These are phyloP conservation scores for Cylas formicarius DNA, from an alignment of 1,140 invertebrate genomes.

Conservation along the genomic window DNA sequence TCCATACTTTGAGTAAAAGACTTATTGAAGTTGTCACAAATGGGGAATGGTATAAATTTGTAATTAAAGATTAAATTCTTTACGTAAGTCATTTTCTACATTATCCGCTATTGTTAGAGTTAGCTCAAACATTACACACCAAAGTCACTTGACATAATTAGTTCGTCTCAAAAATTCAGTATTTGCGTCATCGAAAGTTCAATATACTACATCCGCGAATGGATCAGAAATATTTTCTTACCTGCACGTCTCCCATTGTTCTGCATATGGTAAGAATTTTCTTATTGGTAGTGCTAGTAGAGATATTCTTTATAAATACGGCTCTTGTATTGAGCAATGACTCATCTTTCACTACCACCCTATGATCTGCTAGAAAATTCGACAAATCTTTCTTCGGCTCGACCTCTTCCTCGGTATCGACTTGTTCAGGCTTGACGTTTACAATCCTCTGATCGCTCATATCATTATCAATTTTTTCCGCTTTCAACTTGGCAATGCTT, in stretches of 20 bases:
- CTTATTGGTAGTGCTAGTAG: constrained; percentile 46
- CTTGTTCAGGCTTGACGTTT: not conserved
- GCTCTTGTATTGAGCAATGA: constrained; percentile 41
- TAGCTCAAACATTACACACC: too few species aligned
- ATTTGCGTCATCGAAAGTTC: too few species aligned
- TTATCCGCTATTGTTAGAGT: too few species aligned
- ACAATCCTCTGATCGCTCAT: not conserved
- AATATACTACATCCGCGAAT: too few species aligned
- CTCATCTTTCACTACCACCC: constrained; percentile 43
- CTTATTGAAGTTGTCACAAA: too few species aligned
- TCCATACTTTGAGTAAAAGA: too few species aligned
- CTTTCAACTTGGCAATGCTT: not conserved
- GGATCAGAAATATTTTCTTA: constrained; percentile 37
- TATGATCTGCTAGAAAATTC: constrained; percentile 38
- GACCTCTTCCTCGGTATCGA: not conserved
- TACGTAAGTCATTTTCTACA: too few species aligned
- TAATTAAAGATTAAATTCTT: too few species aligned
- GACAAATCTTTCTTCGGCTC: constrained; percentile 19
- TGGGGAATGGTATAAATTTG: too few species aligned
- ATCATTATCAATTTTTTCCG: not conserved
- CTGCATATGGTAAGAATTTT: constrained; percentile 49
- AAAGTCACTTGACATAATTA: too few species aligned
- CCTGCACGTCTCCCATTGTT: constrained; percentile 49
- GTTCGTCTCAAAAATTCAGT: too few species aligned
- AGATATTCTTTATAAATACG: constrained; percentile 49